A percentile compares a stretch with the other conserved stretches of the same genome.
Conservation (phyloP, 2,888 invertebrate species). For the Charanyca ferruginea region DNA sequence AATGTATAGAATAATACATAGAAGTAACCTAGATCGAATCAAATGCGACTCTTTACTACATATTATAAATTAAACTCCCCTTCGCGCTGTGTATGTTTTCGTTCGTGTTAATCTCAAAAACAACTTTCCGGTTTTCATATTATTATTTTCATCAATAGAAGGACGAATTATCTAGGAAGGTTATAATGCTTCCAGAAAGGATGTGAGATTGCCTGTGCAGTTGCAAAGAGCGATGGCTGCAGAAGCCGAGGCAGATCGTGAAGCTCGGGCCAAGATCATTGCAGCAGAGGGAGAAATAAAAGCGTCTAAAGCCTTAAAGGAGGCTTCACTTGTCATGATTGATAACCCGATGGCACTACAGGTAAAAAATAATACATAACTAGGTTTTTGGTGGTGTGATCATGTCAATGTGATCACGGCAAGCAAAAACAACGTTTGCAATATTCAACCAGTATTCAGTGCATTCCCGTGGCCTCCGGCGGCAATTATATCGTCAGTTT, state of each 20-base stretch:
- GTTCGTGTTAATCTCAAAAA: too few species aligned
- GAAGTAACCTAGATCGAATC: neutral
- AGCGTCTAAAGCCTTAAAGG: constrained; percentile 95
- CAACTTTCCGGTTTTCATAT: too few species aligned
- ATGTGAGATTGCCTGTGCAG: constrained; percentile 90
- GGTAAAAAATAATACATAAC: constrained; percentile 67
- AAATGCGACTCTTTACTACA: neutral
- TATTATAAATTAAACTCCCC: too few species aligned
- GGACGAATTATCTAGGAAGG: too few species aligned
- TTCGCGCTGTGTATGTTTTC: too few species aligned
- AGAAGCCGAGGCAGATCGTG: constrained; percentile 93
- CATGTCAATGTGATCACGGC: too few species aligned
- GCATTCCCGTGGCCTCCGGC: neutral
- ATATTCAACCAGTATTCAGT: neutral
- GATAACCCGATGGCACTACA: constrained; percentile 94
- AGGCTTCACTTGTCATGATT: constrained; percentile 96
- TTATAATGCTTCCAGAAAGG: constrained; percentile 80
- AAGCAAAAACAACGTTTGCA: too few species aligned
- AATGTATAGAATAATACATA: constrained; percentile 25
- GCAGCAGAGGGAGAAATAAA: constrained; percentile 96
- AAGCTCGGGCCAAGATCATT: constrained; percentile 93
- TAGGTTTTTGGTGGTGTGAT: neutral
- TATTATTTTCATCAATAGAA: too few species aligned
- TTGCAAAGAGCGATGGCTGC: constrained; percentile 93
- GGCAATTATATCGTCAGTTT: neutral